Percentiles rank a stretch among this genome's conserved stretches.
Evolutionary conservation across 2,113 vertebrate species (phyloP).

Genomic region (Xiphophorus couchianus): DNA sequence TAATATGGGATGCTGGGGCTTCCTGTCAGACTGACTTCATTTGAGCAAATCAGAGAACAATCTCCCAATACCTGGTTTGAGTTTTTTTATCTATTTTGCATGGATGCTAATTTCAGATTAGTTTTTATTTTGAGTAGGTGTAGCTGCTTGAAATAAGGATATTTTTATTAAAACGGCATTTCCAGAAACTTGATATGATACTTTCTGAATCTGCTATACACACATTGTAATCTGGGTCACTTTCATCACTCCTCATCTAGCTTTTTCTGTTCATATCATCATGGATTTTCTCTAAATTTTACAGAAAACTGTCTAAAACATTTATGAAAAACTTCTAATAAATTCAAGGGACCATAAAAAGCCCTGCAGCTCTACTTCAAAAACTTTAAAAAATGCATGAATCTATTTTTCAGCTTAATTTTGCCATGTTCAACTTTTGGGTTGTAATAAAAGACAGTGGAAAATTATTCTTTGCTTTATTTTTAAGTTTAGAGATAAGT

Average conservation of each 20-base stretch:
- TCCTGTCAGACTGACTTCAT: background rate
- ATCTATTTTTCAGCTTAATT: background rate
- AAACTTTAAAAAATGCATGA: background rate
- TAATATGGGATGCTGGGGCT: background rate
- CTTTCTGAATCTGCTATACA: background rate
- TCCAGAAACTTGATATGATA: no score
- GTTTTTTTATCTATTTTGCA: background rate
- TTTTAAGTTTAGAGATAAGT: background rate
- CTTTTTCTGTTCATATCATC: background rate
- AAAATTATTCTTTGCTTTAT: no score
- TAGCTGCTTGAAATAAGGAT: background rate
- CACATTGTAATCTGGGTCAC: background rate
- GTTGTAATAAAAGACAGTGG: background rate
- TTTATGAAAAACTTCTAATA: background rate
- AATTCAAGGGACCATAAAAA: background rate
- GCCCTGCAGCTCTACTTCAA: background rate
- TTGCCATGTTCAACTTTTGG: background rate
- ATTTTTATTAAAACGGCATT: background rate
- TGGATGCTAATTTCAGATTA: no score
- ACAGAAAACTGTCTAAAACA: background rate
- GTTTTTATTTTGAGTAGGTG: no score
- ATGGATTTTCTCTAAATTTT: background rate
- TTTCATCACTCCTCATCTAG: background rate
- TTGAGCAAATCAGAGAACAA: background rate
- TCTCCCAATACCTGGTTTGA: background rate